A percentile compares a stretch with the other conserved stretches of the same genome.
These are phyloP conservation scores for Entomobrya multifasciata DNA, from an alignment of 2,888 invertebrate species.

Conservation along the genomic window DNA sequence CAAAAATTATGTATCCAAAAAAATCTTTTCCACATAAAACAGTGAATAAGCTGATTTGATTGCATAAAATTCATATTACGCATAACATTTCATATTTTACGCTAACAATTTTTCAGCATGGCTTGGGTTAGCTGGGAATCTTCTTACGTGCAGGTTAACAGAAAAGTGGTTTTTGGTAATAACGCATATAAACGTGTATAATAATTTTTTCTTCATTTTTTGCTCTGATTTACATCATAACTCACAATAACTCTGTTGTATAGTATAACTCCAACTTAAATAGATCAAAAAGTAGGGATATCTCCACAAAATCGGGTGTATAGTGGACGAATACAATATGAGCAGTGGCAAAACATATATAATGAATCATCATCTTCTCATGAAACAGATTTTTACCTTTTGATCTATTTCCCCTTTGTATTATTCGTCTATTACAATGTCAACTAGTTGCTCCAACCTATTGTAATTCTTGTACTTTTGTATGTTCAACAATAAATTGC, in stretches of 20 bases:
- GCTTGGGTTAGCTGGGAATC: neutral
- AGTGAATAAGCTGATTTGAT: too few relatives aligned
- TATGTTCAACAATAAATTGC: slow-evolving; percentile 35
- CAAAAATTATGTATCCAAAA: too few relatives aligned
- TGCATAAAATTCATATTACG: too few relatives aligned
- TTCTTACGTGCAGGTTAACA: neutral
- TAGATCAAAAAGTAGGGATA: slow-evolving; percentile 31
- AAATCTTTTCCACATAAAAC: too few relatives aligned
- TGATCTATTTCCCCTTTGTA: slow-evolving; percentile 34
- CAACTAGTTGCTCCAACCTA: slow-evolving; percentile 53
- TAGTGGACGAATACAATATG: neutral
- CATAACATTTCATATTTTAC: too few relatives aligned
- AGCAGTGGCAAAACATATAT: neutral
- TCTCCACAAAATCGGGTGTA: neutral
- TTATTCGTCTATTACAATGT: slow-evolving; percentile 36
- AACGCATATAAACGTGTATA: slow-evolving; percentile 5
- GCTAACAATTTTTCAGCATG: too few relatives aligned
- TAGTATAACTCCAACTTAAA: slow-evolving; percentile 11
- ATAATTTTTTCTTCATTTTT: slow-evolving; percentile 36
- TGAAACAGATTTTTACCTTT: slow-evolving; percentile 27
- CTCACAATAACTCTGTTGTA: neutral
- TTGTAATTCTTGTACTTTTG: slow-evolving; percentile 22
- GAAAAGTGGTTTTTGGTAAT: neutral
- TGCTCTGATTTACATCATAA: slow-evolving; percentile 38
- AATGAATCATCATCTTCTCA: slow-evolving; percentile 39